Percentiles rank a stretch among this genome's conserved stretches.
Conservation (phyloP, 35 echinoderm and acorn worm genomes). For the Eucidaris tribuloides region DNA sequence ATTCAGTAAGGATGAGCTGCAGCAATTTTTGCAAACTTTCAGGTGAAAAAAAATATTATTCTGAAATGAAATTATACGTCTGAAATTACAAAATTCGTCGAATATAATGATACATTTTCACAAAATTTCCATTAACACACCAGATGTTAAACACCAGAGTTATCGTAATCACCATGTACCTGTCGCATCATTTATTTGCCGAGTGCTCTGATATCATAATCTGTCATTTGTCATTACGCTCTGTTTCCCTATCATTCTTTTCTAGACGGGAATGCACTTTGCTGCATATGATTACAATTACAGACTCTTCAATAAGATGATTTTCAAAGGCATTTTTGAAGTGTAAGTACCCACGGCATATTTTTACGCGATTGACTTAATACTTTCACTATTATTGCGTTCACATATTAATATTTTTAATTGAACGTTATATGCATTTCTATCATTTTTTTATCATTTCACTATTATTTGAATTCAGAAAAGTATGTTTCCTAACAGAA, state of each 20-base stretch:
- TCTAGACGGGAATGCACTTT: constrained; percentile 35
- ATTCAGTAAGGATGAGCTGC: too few species aligned
- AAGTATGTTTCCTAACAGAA: background rate
- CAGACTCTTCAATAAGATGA: constrained; percentile 15
- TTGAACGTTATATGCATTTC: background rate
- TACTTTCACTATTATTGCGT: background rate
- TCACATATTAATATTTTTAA: background rate
- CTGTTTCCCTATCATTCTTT: background rate
- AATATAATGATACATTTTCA: too few species aligned
- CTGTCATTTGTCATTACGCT: background rate
- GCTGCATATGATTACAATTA: background rate
- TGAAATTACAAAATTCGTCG: too few species aligned
- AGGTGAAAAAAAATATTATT: too few species aligned
- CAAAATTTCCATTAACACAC: background rate
- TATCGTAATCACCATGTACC: background rate
- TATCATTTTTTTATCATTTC: background rate
- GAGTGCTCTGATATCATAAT: background rate
- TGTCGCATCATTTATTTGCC: background rate
- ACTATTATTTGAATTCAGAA: background rate
- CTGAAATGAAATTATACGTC: too few species aligned
- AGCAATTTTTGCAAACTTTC: too few species aligned
- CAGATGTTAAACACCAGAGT: background rate
- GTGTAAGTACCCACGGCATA: constrained; percentile 1
- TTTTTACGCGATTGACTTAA: background rate
- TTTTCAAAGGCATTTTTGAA: background rate